A percentile compares a stretch with the other conserved stretches of the same genome.
Conservation (phyloP, 2,113 vertebrate species). For the Spheniscus mendiculus region DNA sequence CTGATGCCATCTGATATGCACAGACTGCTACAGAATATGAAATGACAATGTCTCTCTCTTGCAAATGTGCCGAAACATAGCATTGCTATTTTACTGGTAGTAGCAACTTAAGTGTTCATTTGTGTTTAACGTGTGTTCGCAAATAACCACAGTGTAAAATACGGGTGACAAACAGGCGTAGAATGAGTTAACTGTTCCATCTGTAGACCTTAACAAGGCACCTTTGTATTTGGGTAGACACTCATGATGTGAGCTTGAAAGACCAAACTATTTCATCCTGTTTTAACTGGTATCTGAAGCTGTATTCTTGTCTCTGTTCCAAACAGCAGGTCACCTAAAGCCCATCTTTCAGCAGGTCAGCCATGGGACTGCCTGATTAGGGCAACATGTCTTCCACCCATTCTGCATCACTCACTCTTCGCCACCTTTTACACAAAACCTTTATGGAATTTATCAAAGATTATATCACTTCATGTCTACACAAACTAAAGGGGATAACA, state of each 20-base stretch:
- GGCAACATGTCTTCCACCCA: neutral
- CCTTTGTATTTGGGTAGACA: neutral
- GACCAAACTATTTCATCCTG: neutral
- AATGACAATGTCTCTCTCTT: neutral
- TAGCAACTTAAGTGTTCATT: neutral
- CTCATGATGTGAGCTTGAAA: neutral
- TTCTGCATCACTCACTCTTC: neutral
- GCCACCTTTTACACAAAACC: neutral
- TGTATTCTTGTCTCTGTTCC: neutral
- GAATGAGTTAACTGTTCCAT: neutral
- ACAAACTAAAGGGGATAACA: neutral
- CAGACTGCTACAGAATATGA: neutral
- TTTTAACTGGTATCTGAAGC: neutral
- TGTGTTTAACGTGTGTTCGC: neutral
- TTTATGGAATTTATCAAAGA: neutral
- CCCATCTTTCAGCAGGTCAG: neutral
- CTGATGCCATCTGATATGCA: neutral
- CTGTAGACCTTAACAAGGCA: neutral
- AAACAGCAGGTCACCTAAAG: neutral
- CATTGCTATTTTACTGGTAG: neutral
- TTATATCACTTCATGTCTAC: neutral
- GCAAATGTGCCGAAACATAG: neutral
- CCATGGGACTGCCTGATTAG: neutral
- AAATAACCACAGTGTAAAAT: neutral
- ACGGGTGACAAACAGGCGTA: neutral